These are phyloP conservation scores for Acyrthosiphon pisum DNA, from an alignment of 1,140 invertebrate genomes.

Conservation along the genomic window DNA sequence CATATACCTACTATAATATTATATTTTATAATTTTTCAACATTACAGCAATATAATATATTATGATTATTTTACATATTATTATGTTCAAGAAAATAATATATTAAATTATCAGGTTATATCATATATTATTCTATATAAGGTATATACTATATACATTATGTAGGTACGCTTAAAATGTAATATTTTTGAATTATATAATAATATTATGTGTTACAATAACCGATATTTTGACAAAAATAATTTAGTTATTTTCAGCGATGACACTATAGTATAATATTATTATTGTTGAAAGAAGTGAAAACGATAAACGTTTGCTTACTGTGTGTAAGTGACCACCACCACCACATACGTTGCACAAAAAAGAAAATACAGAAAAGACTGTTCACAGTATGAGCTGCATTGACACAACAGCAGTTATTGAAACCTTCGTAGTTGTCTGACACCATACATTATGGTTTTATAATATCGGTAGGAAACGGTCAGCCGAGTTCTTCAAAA, in stretches of 20 bases:
- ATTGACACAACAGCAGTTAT: conserved; percentile 22
- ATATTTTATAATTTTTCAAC: no score
- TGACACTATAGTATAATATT: not conserved
- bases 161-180: not conserved
- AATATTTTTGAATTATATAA: not conserved
- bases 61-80: no score
- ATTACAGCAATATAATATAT: no score
- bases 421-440: not conserved
- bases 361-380: not conserved
- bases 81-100: no score
- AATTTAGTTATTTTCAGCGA: not conserved
- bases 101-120: no score
- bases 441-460: conserved; percentile 22
- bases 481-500: not conserved
- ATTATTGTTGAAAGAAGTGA: not conserved
- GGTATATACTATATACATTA: not conserved
- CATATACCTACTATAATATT: no score
- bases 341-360: not conserved
- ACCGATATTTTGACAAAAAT: not conserved
- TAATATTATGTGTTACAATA: not conserved
- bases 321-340: not conserved
- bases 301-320: not conserved
- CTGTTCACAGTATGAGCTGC: not conserved
- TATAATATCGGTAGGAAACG: conserved; percentile 19
- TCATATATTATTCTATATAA: no score